Conservation (phyloP, 2,797 vertebrate species). For the Pteronotus mesoamericanus region DNA sequence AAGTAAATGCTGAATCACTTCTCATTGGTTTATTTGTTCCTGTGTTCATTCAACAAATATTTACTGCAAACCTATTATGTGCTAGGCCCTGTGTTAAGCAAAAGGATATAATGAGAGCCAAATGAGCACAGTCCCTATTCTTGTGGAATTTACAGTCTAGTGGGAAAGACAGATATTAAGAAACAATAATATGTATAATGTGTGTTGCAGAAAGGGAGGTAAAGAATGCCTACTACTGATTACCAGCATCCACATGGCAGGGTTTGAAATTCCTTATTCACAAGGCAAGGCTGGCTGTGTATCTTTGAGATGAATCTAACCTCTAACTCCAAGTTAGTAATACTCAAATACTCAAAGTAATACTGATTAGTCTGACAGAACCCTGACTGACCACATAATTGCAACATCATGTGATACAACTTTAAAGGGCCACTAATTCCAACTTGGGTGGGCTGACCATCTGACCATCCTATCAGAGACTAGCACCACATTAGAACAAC, state of each 20-base stretch:
- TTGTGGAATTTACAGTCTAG: neutral
- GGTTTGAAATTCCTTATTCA: neutral
- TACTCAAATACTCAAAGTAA: too few species aligned
- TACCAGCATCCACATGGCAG: neutral
- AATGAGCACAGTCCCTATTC: neutral
- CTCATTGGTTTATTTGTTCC: neutral
- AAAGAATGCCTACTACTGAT: neutral
- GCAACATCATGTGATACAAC: neutral
- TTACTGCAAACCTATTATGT: neutral
- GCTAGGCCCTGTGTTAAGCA: neutral
- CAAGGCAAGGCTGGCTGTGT: neutral
- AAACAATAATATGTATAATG: neutral
- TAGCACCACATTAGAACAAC: neutral
- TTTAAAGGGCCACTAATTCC: neutral
- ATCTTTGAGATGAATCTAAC: neutral
- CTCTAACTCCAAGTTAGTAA: neutral
- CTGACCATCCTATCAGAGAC: neutral
- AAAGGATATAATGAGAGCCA: neutral
- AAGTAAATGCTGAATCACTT: slow-evolving; percentile 34
- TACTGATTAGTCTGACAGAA: neutral
- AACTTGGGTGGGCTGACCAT: neutral
- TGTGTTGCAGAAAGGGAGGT: neutral
- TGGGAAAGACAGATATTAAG: neutral
- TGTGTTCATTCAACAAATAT: neutral
- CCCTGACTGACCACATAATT: neutral